A percentile compares a stretch with the other conserved stretches of the same genome.
These are phyloP conservation scores for Phalanger gymnotis DNA, from an alignment of 2,797 vertebrate genomes.

Conservation along the genomic window DNA sequence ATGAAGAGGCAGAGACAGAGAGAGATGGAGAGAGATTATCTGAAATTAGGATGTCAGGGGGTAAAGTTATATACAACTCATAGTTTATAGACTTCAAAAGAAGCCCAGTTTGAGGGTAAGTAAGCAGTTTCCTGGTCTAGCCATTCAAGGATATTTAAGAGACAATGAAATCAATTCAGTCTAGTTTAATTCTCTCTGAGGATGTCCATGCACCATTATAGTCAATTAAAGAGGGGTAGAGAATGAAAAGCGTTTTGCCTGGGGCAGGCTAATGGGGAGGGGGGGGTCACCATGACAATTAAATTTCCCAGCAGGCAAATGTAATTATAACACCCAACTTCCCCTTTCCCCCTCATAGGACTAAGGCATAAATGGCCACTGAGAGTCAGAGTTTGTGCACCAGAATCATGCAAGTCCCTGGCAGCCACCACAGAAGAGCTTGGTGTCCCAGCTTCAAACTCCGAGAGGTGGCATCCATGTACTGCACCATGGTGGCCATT, in stretches of 20 bases:
- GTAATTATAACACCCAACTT: constrained; percentile 87
- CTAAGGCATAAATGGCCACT: constrained; percentile 89
- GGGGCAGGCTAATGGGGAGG: constrained; percentile 62
- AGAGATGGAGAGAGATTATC: background rate
- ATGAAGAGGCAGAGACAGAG: background rate
- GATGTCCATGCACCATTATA: constrained; percentile 90
- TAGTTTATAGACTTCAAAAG: background rate
- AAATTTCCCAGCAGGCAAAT: constrained; percentile 93
- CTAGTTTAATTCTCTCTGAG: constrained; percentile 86
- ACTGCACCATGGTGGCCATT: constrained; percentile 89
- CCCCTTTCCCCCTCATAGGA: constrained; percentile 82
- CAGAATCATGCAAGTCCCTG: constrained; percentile 72
- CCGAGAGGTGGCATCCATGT: constrained; percentile 92
- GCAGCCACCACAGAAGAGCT: constrained; percentile 79
- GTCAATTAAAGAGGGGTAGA: constrained; percentile 88
- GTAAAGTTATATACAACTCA: background rate
- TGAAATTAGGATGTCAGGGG: background rate
- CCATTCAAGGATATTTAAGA: constrained; percentile 50
- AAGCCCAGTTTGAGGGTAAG: background rate
- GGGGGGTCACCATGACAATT: constrained; percentile 88
- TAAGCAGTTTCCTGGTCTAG: background rate
- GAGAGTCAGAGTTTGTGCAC: background rate
- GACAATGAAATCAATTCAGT: constrained; percentile 68
- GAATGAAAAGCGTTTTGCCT: constrained; percentile 87
- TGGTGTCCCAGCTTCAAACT: constrained; percentile 86